These are phyloP conservation scores for Zeuzera pyrina DNA, from an alignment of 2,888 invertebrate species.

Conservation along the genomic window DNA sequence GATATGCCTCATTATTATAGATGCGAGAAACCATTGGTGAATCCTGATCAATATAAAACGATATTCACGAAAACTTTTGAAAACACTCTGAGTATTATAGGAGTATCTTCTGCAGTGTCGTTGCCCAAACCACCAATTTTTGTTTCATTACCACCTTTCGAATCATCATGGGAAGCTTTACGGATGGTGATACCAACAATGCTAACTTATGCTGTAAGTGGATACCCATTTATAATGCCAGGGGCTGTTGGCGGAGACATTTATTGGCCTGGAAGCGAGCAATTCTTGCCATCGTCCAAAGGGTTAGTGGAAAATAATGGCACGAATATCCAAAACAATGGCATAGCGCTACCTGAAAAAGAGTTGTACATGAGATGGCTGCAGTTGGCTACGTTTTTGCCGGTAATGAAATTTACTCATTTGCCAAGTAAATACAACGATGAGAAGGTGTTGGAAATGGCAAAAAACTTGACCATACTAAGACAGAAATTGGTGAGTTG, in stretches of 20 bases:
- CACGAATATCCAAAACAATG: slow-evolving; percentile 52
- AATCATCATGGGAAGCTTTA: slow-evolving; percentile 91
- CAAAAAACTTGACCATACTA: slow-evolving; percentile 81
- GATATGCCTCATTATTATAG: slow-evolving; percentile 91
- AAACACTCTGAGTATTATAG: slow-evolving; percentile 78
- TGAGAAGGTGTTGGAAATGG: slow-evolving; percentile 82
- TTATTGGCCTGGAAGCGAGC: slow-evolving; percentile 73
- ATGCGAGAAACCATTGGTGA: slow-evolving; percentile 79
- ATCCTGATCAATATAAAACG: slow-evolving; percentile 88
- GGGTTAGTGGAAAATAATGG: slow-evolving; percentile 41
- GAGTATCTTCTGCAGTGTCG: slow-evolving; percentile 86
- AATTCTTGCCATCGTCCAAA: slow-evolving; percentile 67
- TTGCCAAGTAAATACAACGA: slow-evolving; percentile 91
- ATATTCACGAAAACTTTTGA: slow-evolving; percentile 78
- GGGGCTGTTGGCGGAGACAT: slow-evolving; percentile 95
- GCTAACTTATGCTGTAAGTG: slow-evolving; percentile 89
- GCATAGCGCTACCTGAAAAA: slow-evolving; percentile 77
- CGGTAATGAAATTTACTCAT: slow-evolving; percentile 92
- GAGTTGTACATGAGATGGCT: slow-evolving; percentile 93
- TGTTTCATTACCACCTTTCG: slow-evolving; percentile 87
- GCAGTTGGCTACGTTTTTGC: slow-evolving; percentile 91
- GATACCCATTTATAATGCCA: slow-evolving; percentile 94
- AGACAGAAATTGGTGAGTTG: slow-evolving; percentile 79
- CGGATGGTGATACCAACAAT: slow-evolving; percentile 89
- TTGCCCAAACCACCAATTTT: slow-evolving; percentile 90